Evolutionary conservation across 2,797 vertebrate genomes (phyloP).

Genomic region (Echeneis naucrates): DNA sequence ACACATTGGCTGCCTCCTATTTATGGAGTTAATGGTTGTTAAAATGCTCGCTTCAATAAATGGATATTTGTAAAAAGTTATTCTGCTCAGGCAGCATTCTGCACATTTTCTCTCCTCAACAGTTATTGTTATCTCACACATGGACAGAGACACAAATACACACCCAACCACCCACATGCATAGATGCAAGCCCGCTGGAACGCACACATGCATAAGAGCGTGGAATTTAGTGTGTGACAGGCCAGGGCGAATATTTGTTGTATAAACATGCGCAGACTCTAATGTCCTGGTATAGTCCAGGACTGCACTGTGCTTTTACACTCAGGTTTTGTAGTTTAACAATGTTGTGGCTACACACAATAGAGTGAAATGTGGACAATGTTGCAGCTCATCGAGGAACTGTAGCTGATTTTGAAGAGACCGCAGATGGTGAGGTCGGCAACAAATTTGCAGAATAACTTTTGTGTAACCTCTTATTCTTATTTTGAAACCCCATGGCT

Average conservation of each 20-base stretch:
- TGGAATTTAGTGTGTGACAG: slow-evolving; percentile 10
- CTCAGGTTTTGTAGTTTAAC: neutral
- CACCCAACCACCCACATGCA: too few relatives aligned
- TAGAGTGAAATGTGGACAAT: neutral
- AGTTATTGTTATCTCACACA: too few relatives aligned
- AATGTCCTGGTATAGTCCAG: neutral
- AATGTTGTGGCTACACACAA: slow-evolving; percentile 6
- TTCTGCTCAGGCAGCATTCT: too few relatives aligned
- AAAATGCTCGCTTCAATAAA: neutral
- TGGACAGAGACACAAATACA: too few relatives aligned
- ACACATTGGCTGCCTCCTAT: too few relatives aligned
- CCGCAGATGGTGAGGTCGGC: too few relatives aligned
- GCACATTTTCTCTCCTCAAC: too few relatives aligned
- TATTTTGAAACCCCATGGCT: neutral
- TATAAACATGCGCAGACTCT: slow-evolving; percentile 31
- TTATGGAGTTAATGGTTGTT: neutral
- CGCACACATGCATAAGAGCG: neutral
- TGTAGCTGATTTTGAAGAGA: neutral
- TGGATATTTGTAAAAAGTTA: neutral
- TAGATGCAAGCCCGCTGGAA: too few relatives aligned
- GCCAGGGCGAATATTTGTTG: slow-evolving; percentile 10
- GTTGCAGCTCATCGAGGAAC: neutral
- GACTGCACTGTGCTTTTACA: neutral
- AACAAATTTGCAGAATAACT: neutral
- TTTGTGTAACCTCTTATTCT: neutral